phyloP scores from a whole-genome alignment of 2,113 vertebrate genomes.

The Montifringilla adamsi region DNA sequence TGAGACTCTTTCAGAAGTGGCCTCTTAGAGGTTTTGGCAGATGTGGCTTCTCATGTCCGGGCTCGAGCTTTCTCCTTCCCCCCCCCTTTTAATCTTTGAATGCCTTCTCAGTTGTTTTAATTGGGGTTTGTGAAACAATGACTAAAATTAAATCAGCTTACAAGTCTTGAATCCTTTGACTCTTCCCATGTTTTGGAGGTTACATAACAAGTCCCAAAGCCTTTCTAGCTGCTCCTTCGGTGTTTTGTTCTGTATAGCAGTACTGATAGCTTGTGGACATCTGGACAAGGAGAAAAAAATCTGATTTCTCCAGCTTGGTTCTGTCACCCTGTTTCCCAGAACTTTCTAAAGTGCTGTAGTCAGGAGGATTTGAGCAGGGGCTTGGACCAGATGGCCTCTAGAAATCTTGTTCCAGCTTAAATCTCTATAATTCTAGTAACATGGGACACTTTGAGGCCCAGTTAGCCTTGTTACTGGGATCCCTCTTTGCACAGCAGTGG shows the following conservation, averaged over 20 bases:
- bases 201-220: neutral
- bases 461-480: neutral
- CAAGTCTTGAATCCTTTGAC: neutral
- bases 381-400: neutral
- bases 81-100: neutral
- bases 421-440: neutral
- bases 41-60: neutral
- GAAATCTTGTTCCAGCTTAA: neutral
- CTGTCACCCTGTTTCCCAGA: neutral
- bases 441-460: neutral
- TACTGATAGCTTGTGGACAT: neutral
- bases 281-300: neutral
- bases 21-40: neutral
- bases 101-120: neutral
- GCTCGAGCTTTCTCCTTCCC: neutral
- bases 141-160: neutral
- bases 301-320: neutral
- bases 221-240: neutral
- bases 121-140: neutral
- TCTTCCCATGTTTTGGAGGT: neutral
- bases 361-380: neutral
- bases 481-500: rapidly evolving
- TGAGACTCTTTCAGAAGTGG: neutral
- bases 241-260: neutral
- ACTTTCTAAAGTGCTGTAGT: neutral